These are phyloP conservation scores for Aplysia californica DNA, from an alignment of 1,140 invertebrate genomes.

Conservation along the genomic window DNA sequence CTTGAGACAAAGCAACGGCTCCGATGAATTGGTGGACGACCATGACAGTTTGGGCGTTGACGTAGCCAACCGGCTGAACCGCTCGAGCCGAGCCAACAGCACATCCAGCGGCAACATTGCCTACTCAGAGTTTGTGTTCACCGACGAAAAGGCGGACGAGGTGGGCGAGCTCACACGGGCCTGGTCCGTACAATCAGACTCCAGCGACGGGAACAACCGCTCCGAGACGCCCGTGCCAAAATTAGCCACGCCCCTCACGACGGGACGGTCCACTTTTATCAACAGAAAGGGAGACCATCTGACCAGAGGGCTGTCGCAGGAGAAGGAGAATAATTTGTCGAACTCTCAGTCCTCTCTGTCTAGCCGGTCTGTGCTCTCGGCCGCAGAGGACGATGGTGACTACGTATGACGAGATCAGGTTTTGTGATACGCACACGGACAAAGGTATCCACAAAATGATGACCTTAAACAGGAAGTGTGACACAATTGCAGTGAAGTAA, in stretches of 20 bases:
- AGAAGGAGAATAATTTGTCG: slow-evolving; percentile 22
- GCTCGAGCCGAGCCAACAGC: background rate
- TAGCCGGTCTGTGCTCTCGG: background rate
- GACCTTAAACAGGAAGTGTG: background rate
- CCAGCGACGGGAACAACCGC: slow-evolving; percentile 30
- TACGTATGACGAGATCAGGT: slow-evolving; percentile 25
- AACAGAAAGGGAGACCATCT: slow-evolving; percentile 20
- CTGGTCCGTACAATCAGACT: slow-evolving; percentile 32
- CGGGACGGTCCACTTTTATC: slow-evolving; percentile 49
- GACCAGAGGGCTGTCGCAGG: slow-evolving; percentile 1
- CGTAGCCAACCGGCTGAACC: background rate
- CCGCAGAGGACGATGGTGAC: slow-evolving; percentile 14
- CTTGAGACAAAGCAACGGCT: background rate
- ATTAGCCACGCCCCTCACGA: slow-evolving; percentile 54
- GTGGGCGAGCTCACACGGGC: slow-evolving; percentile 32
- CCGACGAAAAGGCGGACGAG: slow-evolving; percentile 32
- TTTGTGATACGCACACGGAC: too few species aligned
- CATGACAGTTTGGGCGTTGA: background rate
- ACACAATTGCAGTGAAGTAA: too few species aligned
- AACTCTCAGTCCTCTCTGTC: slow-evolving; percentile 21
- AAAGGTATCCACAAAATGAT: too few species aligned
- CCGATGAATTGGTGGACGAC: background rate
- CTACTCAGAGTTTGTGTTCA: background rate
- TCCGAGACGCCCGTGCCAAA: slow-evolving; percentile 50
- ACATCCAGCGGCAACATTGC: background rate